Conservation (phyloP, 1,140 invertebrate genomes). For the Bombus impatiens region DNA sequence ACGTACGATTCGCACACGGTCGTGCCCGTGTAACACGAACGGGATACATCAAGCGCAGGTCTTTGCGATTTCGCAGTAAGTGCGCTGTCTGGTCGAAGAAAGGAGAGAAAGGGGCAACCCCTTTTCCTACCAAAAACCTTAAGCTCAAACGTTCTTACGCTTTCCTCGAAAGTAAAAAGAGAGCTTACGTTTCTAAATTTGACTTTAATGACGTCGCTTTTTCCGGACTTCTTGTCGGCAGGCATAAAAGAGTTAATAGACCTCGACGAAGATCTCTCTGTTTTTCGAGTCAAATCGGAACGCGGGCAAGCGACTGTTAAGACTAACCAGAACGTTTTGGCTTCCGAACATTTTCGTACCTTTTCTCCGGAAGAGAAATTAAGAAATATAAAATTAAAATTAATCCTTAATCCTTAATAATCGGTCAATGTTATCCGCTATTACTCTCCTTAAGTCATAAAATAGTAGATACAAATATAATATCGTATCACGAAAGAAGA, state of each 20-base stretch:
- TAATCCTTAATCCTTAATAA: background rate
- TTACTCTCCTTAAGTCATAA: too few species aligned
- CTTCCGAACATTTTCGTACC: too few species aligned
- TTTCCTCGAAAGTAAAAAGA: background rate
- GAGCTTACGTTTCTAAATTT: conserved; percentile 42
- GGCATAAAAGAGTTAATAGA: conserved; percentile 19
- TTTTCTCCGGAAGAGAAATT: background rate
- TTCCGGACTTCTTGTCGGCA: background rate
- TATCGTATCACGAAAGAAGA: too few species aligned
- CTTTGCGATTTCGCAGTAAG: conserved; percentile 52
- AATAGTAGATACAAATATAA: too few species aligned
- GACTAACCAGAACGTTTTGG: background rate
- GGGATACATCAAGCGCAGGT: conserved; percentile 26
- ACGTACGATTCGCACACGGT: background rate
- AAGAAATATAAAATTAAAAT: background rate
- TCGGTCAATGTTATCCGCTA: too few species aligned
- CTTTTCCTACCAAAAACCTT: conserved; percentile 38
- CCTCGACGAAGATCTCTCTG: conserved; percentile 1
- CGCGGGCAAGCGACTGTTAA: background rate
- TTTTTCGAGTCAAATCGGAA: background rate
- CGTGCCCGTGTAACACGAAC: background rate
- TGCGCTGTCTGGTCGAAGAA: conserved; percentile 51
- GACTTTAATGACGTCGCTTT: conserved; percentile 28
- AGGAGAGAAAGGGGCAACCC: conserved; percentile 40
- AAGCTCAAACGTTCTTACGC: conserved; percentile 24